These are phyloP conservation scores for Schizothorax lantsangensis DNA, from an alignment of 2,797 vertebrate genomes.

Conservation along the genomic window DNA sequence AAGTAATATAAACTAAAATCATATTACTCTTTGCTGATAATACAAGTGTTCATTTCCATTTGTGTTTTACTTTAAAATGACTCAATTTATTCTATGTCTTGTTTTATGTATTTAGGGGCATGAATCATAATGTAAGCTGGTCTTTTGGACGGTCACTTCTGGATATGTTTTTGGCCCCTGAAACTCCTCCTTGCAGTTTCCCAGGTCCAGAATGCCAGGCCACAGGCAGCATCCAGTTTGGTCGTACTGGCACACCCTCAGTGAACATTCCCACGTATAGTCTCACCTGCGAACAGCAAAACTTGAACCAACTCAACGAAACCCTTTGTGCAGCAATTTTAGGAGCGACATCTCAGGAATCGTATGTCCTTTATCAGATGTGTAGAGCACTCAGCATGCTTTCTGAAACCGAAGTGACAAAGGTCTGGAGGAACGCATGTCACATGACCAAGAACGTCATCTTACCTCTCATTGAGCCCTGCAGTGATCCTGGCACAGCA, in stretches of 20 bases:
- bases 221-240: constrained; percentile 25
- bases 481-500: constrained; percentile 1
- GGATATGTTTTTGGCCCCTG: constrained; percentile 73
- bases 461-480: constrained; percentile 65
- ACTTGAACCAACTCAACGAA: constrained; percentile 71
- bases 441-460: constrained; percentile 59
- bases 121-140: constrained; percentile 81
- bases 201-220: constrained; percentile 68
- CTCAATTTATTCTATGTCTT: background rate
- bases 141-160: constrained; percentile 73
- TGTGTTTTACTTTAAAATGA: background rate
- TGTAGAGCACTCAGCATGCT: constrained; percentile 73
- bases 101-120: constrained; percentile 74
- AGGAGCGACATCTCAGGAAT: constrained; percentile 38
- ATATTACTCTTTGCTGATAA: background rate
- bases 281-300: constrained; percentile 68
- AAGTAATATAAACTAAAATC: background rate
- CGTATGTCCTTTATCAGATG: constrained; percentile 63
- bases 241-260: constrained; percentile 46
- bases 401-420: constrained; percentile 62
- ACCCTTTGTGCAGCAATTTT: constrained; percentile 75
- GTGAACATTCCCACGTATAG: constrained; percentile 22
- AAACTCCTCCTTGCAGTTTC: constrained; percentile 63
- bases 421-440: constrained; percentile 75
- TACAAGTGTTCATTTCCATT: background rate